Conservation (phyloP, 2,113 vertebrate species). For the Alosa alosa region DNA sequence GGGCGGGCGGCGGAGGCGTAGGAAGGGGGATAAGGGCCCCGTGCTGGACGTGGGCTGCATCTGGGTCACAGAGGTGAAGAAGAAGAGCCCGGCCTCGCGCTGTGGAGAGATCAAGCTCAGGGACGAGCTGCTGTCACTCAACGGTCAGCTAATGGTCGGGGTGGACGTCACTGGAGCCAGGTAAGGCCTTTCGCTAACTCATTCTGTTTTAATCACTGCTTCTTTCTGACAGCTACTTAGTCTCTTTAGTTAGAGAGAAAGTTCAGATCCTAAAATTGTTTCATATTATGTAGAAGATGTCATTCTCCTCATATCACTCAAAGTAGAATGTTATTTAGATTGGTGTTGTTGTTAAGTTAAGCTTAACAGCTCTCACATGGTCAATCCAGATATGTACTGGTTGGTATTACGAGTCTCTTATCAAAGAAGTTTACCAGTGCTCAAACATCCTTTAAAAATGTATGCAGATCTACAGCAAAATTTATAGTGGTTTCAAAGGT, state of each 20-base stretch:
- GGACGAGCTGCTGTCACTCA: constrained; percentile 91
- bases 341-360: neutral
- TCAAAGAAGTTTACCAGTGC: neutral
- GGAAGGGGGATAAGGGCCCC: constrained; percentile 78
- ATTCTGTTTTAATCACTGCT: neutral
- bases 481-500: neutral
- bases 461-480: neutral
- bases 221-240: neutral
- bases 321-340: neutral
- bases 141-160: constrained; percentile 94
- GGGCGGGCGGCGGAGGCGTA: constrained; percentile 74
- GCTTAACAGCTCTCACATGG: neutral
- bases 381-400: neutral
- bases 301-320: no score
- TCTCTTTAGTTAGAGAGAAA: no score
- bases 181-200: constrained; percentile 63
- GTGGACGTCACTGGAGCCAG: constrained; percentile 92
- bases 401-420: neutral
- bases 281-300: neutral
- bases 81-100: constrained; percentile 82
- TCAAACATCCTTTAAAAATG: neutral
- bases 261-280: no score
- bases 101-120: constrained; percentile 85
- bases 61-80: constrained; percentile 94
- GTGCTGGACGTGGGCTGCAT: constrained; percentile 90